Base-by-base conservation (phyloP, 2,113 vertebrate species). In the Psammodynastes pulverulentus region DNA sequence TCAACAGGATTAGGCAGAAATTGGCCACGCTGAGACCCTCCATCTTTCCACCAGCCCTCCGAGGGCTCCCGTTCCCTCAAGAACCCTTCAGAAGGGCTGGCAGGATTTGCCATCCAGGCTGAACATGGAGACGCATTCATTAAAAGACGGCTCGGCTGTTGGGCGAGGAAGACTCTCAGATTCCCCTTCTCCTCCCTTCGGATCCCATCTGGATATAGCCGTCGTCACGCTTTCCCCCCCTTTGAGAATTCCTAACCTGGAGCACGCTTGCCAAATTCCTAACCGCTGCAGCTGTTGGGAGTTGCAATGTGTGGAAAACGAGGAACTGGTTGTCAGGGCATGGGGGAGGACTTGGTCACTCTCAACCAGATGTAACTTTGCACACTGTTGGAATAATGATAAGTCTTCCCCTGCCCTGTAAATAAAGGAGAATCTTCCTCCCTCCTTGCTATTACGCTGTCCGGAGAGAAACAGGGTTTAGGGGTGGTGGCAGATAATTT, bases 101-200 rank as follows among this genome's bases (percentile, higher is more conserved):
- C 79, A 91, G 51, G 92, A 90, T 92, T 90, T 93, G 86, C 84
- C 62, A 91, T 9, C 52, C 62, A 43, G 86, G 12, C 52, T 1
- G 48, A 98, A 95, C 98, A 97, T 97, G 98, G 97, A 97, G 95
- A 91, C 93, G 97, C 98, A 98, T 98, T 98, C 98, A 98, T 98
- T 98, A 98, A 96, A 52, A 45, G 5, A 34, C 0, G 9, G 72
- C 87, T 53, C 19, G 72, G 1, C 1, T 0, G 6, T 89, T 53
- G 12, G 84, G 45, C 3, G 1, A 85, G 34, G 87, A 34, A 39
- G 24, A 13, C 2, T 45, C 79, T n/a, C 24, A 19, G 49, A 17
- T 19, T 0, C 84, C 26, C 48, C 84, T 62, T 9, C 45, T 86
- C 51, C 48, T 5, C n/a, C 7, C 48, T 49, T 17, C 34, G 7